Conservation (phyloP, 2,797 vertebrate species). For the Microtus obscurus region DNA sequence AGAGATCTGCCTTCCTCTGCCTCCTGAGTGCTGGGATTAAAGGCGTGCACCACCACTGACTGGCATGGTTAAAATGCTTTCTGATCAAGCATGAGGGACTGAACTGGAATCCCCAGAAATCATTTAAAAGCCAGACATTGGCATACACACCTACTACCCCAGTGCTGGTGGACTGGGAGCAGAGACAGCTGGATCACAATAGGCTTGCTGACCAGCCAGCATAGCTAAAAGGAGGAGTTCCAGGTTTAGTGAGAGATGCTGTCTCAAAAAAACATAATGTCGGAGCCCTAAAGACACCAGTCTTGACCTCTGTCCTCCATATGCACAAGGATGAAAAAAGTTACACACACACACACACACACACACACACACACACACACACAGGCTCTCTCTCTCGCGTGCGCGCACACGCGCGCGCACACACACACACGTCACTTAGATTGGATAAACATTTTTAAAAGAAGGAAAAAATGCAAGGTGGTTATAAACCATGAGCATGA, state of each 20-base stretch:
- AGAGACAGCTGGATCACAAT: background rate
- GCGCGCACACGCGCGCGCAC: background rate
- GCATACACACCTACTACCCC: background rate
- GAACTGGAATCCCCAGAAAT: background rate
- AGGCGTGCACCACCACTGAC: too few species aligned
- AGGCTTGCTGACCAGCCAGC: background rate
- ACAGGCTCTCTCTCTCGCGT: too few species aligned
- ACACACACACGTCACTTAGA: background rate
- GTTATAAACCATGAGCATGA: constrained; percentile 23
- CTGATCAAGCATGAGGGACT: background rate
- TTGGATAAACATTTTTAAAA: background rate
- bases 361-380: background rate
- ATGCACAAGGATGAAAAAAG: background rate
- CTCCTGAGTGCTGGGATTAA: too few species aligned
- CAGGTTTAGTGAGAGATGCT: background rate
- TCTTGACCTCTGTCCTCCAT: background rate
- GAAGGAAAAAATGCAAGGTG: background rate
- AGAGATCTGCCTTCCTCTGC: too few species aligned
- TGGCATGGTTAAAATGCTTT: background rate
- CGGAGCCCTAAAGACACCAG: background rate
- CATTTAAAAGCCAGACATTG: background rate
- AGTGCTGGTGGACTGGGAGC: background rate
- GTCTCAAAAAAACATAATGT: background rate
- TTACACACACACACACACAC: too few species aligned
- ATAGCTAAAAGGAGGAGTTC: background rate